These are phyloP conservation scores for Alectoris magna DNA, from an alignment of 2,797 vertebrate genomes.

Conservation along the genomic window DNA sequence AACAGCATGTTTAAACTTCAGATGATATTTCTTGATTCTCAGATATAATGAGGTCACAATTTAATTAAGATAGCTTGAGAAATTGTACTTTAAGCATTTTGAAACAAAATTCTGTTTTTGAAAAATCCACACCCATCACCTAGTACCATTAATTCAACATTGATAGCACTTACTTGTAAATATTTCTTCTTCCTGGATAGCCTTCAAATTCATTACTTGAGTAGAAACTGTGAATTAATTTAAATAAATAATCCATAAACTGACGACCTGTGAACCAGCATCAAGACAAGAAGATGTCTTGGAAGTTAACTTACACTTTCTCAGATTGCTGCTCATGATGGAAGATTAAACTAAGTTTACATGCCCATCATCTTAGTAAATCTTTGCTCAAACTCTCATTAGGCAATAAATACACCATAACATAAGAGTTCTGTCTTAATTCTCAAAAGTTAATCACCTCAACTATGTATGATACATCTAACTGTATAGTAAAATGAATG, in stretches of 20 bases:
- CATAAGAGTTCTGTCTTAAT: neutral
- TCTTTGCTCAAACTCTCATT: neutral
- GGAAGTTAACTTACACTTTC: constrained; percentile 34
- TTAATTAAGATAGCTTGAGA: neutral
- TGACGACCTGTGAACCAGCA: constrained; percentile 12
- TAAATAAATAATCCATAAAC: constrained; percentile 58
- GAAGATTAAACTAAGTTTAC: constrained; percentile 11
- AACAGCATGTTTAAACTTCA: neutral
- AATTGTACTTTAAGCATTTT: neutral
- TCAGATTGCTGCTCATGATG: neutral
- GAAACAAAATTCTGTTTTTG: neutral
- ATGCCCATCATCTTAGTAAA: neutral
- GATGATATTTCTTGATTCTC: neutral
- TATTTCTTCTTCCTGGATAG: constrained; percentile 83
- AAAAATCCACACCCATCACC: neutral
- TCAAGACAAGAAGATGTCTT: neutral
- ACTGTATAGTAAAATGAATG: neutral
- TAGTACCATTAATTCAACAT: neutral
- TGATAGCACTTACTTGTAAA: constrained; percentile 80
- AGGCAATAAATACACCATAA: neutral
- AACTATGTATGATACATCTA: neutral
- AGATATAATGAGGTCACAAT: neutral
- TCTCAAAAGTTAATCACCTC: neutral
- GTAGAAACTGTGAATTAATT: constrained; percentile 82
- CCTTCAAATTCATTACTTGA: constrained; percentile 87